These are phyloP conservation scores for Epicauta chinensis DNA, from an alignment of 1,140 invertebrate genomes.

Conservation along the genomic window DNA sequence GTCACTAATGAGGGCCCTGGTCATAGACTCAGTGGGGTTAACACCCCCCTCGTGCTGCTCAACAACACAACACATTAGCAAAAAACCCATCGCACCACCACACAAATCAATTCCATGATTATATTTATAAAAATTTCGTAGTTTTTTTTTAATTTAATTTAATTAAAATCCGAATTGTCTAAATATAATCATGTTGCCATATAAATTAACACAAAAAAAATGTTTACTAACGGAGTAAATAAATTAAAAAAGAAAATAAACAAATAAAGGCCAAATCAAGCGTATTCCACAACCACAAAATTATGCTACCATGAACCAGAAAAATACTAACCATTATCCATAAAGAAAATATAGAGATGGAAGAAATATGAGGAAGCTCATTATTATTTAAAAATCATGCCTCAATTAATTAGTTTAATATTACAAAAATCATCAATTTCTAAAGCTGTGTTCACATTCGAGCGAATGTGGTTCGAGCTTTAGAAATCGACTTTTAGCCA, in stretches of 20 bases:
- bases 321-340: slow-evolving; percentile 17
- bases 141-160: too few species aligned
- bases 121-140: slow-evolving; percentile 10
- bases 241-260: slow-evolving; percentile 2
- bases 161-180: slow-evolving; percentile 4
- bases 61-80: slow-evolving; percentile 56
- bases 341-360: not conserved
- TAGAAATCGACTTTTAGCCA: too few species aligned
- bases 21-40: slow-evolving; percentile 86
- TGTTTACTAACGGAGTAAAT: slow-evolving; percentile 15
- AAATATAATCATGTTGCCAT: slow-evolving; percentile 18
- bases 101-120: slow-evolving; percentile 12
- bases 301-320: slow-evolving; percentile 27
- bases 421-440: too few species aligned
- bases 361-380: slow-evolving; percentile 6
- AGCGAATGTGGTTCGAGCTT: too few species aligned
- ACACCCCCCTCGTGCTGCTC: slow-evolving; percentile 82
- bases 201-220: slow-evolving; percentile 16
- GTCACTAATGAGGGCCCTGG: slow-evolving; percentile 82
- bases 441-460: too few species aligned
- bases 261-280: slow-evolving; percentile 15
- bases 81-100: slow-evolving; percentile 29
- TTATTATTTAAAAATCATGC: slow-evolving; percentile 7
- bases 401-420: not conserved
- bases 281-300: slow-evolving; percentile 1